These are phyloP conservation scores for Pitangus sulphuratus DNA, from an alignment of 2,797 vertebrate genomes.

Conservation along the genomic window DNA sequence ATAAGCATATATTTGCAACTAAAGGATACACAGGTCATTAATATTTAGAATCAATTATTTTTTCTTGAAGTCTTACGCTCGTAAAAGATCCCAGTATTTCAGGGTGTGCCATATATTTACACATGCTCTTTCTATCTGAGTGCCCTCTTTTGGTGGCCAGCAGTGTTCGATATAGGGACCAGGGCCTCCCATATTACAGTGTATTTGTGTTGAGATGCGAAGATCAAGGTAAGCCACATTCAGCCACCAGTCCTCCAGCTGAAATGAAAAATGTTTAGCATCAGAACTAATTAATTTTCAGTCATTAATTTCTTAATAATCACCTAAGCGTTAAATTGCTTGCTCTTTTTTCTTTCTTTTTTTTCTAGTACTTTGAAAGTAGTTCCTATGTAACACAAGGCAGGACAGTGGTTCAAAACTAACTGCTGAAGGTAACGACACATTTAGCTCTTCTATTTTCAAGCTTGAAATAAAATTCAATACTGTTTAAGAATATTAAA, in stretches of 20 bases:
- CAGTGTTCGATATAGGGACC: slow-evolving; percentile 86
- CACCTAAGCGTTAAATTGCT: not conserved
- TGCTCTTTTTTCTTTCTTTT: not conserved
- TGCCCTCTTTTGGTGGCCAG: slow-evolving; percentile 89
- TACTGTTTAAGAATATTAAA: not conserved
- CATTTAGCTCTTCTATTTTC: not conserved
- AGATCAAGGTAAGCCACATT: slow-evolving; percentile 89
- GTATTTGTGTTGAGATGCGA: slow-evolving; percentile 88
- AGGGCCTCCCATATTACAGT: slow-evolving; percentile 89
- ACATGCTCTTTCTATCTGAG: slow-evolving; percentile 85
- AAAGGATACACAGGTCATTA: not conserved
- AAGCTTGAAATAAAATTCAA: not conserved
- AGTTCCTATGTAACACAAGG: not conserved
- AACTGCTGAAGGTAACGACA: not conserved
- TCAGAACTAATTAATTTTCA: not conserved
- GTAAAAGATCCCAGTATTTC: slow-evolving; percentile 91
- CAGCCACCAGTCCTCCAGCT: slow-evolving; percentile 99
- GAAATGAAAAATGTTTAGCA: slow-evolving; percentile 35
- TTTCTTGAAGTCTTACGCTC: slow-evolving; percentile 79
- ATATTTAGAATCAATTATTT: not conserved
- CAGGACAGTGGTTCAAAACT: not conserved
- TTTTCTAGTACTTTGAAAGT: not conserved
- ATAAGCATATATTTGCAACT: not conserved
- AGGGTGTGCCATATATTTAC: slow-evolving; percentile 85
- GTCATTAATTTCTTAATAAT: not conserved